Evolutionary conservation across 2,113 vertebrate genomes (phyloP).

Genomic region (Cebus imitator): DNA sequence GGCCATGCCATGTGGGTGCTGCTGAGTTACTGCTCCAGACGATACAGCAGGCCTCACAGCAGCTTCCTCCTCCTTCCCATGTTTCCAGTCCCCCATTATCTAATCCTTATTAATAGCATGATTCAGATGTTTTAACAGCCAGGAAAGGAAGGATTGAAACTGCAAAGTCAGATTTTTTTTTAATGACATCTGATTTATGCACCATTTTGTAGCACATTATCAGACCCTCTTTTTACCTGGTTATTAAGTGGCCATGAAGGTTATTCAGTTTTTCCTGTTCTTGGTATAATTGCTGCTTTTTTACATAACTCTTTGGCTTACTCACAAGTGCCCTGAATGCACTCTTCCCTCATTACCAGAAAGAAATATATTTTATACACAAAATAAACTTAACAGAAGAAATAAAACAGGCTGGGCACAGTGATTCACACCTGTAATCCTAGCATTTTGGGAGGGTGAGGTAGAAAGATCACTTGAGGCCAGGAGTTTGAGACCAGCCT

Average conservation of each 20-base stretch:
- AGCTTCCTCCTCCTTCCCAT: neutral
- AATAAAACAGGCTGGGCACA: no score
- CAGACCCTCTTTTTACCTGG: neutral
- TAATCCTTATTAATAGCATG: neutral
- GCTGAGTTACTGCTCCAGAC: neutral
- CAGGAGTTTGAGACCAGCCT: no score
- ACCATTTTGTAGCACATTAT: neutral
- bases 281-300: neutral
- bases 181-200: neutral
- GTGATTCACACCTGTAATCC: no score
- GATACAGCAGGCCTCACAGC: neutral
- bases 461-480: no score
- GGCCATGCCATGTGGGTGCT: neutral
- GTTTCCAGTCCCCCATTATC: neutral
- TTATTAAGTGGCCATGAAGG: neutral
- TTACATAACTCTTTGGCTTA: neutral
- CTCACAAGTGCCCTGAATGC: neutral
- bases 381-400: neutral
- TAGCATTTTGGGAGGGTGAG: no score
- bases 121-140: neutral
- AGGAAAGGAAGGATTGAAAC: neutral
- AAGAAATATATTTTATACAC: neutral
- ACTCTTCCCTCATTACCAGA: neutral
- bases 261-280: conserved; percentile 5
- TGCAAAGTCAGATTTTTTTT: neutral